Percentiles rank a stretch among this genome's conserved stretches.
These are phyloP conservation scores for Drosophila testacea DNA, from an alignment of 2,888 invertebrate genomes.

Conservation along the genomic window DNA sequence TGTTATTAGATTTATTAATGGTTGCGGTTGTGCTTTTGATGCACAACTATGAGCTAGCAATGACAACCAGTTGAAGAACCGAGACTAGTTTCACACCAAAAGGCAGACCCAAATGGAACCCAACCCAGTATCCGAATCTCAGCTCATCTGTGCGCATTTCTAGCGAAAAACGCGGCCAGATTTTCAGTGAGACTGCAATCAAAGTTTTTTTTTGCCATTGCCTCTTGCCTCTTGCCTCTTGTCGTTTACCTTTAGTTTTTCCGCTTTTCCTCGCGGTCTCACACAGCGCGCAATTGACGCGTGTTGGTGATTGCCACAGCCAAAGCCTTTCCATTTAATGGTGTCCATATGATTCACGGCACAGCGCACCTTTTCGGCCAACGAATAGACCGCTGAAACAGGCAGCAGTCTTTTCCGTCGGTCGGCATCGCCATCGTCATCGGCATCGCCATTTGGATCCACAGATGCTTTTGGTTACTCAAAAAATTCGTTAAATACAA, in stretches of 20 bases:
- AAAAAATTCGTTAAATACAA: slow-evolving; percentile 82
- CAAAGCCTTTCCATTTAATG: slow-evolving; percentile 74
- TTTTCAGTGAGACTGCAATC: slow-evolving; percentile 51
- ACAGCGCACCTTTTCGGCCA: slow-evolving; percentile 60
- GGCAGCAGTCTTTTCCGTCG: slow-evolving; percentile 28
- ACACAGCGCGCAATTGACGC: slow-evolving; percentile 79
- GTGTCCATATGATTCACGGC: slow-evolving; percentile 83
- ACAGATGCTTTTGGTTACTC: slow-evolving; percentile 59
- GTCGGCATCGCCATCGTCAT: slow-evolving; percentile 15
- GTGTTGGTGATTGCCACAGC: slow-evolving; percentile 75
- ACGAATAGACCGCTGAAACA: slow-evolving; percentile 4
- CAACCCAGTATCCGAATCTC: slow-evolving; percentile 33
- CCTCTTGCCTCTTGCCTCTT: slow-evolving; percentile 14
- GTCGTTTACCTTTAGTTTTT: slow-evolving; percentile 38
- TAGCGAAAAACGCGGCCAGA: slow-evolving; percentile 62
- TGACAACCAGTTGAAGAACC: slow-evolving; percentile 31
- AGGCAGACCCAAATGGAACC: slow-evolving; percentile 24
- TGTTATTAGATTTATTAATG: slow-evolving; percentile 79
- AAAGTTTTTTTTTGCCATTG: slow-evolving; percentile 31
- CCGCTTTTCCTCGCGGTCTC: slow-evolving; percentile 57
- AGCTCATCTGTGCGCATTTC: slow-evolving; percentile 57
- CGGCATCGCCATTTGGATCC: slow-evolving; percentile 46
- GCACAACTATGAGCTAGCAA: slow-evolving; percentile 25
- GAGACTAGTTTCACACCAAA: slow-evolving; percentile 60
- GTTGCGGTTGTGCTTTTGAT: slow-evolving; percentile 57